Base-by-base conservation (phyloP, 2,888 invertebrate species). In the Holacanthella duospinosa region DNA sequence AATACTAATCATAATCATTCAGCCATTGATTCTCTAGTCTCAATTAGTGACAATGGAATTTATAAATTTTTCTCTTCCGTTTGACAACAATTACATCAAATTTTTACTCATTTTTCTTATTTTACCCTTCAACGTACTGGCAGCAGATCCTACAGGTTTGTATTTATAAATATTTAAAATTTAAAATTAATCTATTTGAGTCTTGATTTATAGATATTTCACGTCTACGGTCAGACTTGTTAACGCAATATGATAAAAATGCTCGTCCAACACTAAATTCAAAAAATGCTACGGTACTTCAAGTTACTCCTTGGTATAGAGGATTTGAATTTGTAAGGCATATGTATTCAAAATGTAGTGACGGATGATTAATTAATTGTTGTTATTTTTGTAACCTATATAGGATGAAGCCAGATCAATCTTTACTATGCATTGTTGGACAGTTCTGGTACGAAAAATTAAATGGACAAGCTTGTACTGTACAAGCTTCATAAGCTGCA, bases 331-430 rank as follows among this genome's bases (percentile, higher is more conserved):
- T 73, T 61, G 72, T 72, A 68, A 69, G 63, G 54, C 55, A 43
- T 24, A 29, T 21, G 21, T 25, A 29, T 44, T 12, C 25, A 36
- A 26, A 6, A 43, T n/a, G n/a, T n/a, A n/a, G n/a, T n/a, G n/a
- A n/a, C n/a, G n/a, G 24, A 26, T n/a, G 6, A 24, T 9, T 9
- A 25, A 43, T 56, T 64, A 28, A 55, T 61, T 29, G 43, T 59
- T 27, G 55, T 53, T 24, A 36, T 9, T 55, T 44, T 27, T 36
- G n/a, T 25, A 53, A 60, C 62, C 59, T 43, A 70, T 70, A 12
- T 70, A 79, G 75, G 82, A 85, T 74, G 87, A 87, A 74, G 74
- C 78, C 24, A 80, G 81, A 73, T 83, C 84, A 9, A 79, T 83
- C 60, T 79, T 88, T 71, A 81, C 80, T 0, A 75, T 84, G 1